phyloP scores from a whole-genome alignment of 2,797 vertebrate genomes.

The Apogon hyalosoma region DNA sequence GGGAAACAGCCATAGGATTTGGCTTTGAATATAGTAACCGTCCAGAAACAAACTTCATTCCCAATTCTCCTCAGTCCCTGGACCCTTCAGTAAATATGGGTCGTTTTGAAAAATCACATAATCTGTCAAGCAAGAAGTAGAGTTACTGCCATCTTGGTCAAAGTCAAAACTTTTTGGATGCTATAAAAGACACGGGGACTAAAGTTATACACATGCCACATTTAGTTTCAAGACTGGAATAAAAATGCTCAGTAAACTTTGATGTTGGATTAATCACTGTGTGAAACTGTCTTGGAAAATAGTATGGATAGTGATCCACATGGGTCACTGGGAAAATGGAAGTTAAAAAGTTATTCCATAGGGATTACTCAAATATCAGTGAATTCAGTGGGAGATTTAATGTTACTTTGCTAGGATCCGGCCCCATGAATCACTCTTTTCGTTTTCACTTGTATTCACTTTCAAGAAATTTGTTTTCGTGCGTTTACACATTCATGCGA shows the following conservation, averaged over 20 bases:
- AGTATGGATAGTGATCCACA: constrained; percentile 36
- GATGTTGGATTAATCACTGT: constrained; percentile 44
- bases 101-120: constrained; percentile 69
- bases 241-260: constrained; percentile 37
- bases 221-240: constrained; percentile 31
- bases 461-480: constrained; percentile 49
- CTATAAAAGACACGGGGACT: constrained; percentile 18
- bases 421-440: constrained; percentile 51
- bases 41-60: constrained; percentile 64
- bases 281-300: constrained; percentile 38
- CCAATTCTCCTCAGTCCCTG: constrained; percentile 61
- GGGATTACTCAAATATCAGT: constrained; percentile 57
- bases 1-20: constrained; percentile 69
- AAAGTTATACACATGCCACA: constrained; percentile 25
- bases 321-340: constrained; percentile 42
- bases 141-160: constrained; percentile 42
- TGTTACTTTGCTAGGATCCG: constrained; percentile 25
- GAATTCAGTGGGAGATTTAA: constrained; percentile 35
- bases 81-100: constrained; percentile 70
- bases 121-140: constrained; percentile 60
- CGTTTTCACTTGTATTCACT: constrained; percentile 50
- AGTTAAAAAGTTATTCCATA: constrained; percentile 23
- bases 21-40: constrained; percentile 46
- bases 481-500: constrained; percentile 57
- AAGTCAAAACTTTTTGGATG: constrained; percentile 35